Base-by-base conservation (phyloP, 2,888 invertebrate genomes). In the Microchrysa polita region DNA sequence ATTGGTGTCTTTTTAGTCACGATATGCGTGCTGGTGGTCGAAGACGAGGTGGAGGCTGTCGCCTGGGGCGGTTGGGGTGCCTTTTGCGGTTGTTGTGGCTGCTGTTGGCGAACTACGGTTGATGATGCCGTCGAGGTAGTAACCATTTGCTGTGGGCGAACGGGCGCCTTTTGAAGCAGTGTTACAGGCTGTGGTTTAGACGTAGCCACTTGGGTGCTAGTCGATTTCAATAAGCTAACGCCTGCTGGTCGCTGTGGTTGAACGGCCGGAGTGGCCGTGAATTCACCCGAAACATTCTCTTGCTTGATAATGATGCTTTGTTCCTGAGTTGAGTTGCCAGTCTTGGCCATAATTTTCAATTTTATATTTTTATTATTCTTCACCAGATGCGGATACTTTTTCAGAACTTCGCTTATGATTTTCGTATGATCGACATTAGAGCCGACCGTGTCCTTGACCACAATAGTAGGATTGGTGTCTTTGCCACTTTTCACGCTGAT, bases 341-440 rank as follows among this genome's bases (percentile, higher is more conserved):
- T 80, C 74, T 89, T 90, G 74, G 93, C 90, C 83, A 94, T 88
- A 76, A 95, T 94, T 85, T 94, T 95, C 16, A 95, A 83, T 81
- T 93, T 92, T 42, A 95, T 94, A 80, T 93, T 95, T 82, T 94
- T 94, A 80, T 93, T 94, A 79, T 92, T 92, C 82, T 93, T 93
- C 0, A 95, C 92, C 75, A 95, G 87, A 83, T 95, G 93, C 0
- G 95, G 95, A 87, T 94, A 95, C 82, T 94, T 95, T 78, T 94
- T 94, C 48, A 95, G 82, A 0, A 95, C 93, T 84, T 94, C 94
- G 75, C 93, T 91, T 73, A 95, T 94, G 69, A 95, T 93, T 85
- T 93, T 94, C 0, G 94, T 93, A 85, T 95, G 95, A 82, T 92
- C 91, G 74, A 89, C 79, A 69, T 83, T 84, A 12, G 84, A 82